These are phyloP conservation scores for Cherax destructor DNA, from an alignment of 1,140 invertebrate genomes.

Conservation along the genomic window DNA sequence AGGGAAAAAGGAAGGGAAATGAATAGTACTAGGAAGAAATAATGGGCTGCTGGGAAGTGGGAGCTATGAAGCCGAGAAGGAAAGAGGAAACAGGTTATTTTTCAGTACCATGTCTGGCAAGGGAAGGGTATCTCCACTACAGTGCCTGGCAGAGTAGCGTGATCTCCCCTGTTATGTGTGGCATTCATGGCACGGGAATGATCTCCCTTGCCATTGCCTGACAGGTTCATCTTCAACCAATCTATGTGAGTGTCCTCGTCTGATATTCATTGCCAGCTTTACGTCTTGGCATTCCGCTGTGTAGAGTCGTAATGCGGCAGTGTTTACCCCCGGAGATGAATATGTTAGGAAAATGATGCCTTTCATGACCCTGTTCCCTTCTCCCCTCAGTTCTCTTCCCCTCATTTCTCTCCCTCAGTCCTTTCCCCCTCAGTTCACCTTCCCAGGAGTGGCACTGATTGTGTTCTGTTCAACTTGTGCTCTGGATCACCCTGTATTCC, in stretches of 20 bases:
- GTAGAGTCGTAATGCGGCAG: not conserved
- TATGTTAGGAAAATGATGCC: no score
- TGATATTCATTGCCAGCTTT: not conserved
- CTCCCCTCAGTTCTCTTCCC: no score
- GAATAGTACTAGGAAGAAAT: not conserved
- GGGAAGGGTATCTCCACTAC: no score
- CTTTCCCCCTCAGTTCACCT: not conserved
- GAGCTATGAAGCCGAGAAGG: no score
- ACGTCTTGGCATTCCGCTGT: constrained; percentile 8
- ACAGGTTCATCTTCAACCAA: not conserved
- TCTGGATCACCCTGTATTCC: no score
- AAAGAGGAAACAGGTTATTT: no score
- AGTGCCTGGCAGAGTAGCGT: not conserved
- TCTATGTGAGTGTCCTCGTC: not conserved
- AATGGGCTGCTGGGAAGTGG: not conserved
- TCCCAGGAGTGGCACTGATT: not conserved
- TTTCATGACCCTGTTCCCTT: no score
- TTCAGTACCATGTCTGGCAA: no score
- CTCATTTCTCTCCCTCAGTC: not conserved
- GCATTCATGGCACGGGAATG: no score
- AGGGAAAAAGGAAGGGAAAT: not conserved
- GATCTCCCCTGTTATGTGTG: no score
- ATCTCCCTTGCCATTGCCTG: no score
- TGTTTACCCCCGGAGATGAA: not conserved
- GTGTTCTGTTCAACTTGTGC: no score